These are phyloP conservation scores for Pterocles gutturalis DNA, from an alignment of 2,113 vertebrate genomes.

Conservation along the genomic window DNA sequence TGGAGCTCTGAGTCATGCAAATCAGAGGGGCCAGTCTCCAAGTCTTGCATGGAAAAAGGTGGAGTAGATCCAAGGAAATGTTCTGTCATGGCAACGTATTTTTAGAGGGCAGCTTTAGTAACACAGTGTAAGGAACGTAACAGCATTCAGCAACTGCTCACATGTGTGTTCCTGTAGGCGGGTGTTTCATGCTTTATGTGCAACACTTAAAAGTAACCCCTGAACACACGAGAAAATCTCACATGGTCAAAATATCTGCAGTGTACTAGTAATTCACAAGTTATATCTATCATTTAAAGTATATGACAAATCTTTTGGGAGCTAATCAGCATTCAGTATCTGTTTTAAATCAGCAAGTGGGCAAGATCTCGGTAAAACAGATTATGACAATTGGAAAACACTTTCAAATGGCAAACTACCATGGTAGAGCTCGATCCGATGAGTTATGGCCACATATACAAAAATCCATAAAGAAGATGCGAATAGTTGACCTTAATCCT, in stretches of 20 bases:
- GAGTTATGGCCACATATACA: not conserved
- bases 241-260: not conserved
- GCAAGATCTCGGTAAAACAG: not conserved
- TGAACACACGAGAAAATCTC: not conserved
- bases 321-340: not conserved
- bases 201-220: not conserved
- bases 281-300: not conserved
- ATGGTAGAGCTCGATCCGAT: fast-evolving
- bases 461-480: not conserved
- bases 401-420: not conserved
- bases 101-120: not conserved
- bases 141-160: not conserved
- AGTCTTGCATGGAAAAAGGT: not conserved
- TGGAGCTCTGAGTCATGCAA: not conserved
- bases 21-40: not conserved
- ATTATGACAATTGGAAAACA: not conserved
- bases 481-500: not conserved
- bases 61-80: not conserved
- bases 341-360: not conserved
- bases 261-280: not conserved
- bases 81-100: not conserved
- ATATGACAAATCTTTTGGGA: not conserved
- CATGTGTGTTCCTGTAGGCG: not conserved
- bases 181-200: not conserved
- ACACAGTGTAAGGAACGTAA: not conserved